phyloP scores from a whole-genome alignment of 2,888 invertebrate genomes.

The Xestia rhomboidea region DNA sequence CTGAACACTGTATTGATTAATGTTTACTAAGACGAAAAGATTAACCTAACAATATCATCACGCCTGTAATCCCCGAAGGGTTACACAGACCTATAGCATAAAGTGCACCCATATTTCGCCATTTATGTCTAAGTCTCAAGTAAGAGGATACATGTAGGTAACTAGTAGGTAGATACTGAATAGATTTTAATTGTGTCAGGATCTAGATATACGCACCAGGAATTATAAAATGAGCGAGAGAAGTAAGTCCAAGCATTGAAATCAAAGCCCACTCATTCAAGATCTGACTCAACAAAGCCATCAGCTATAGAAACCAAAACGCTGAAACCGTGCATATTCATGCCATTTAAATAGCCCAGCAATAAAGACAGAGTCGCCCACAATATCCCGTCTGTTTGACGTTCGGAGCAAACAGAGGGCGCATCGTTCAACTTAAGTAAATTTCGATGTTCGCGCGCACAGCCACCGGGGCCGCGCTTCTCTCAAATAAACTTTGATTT shows the following conservation, averaged over 20 bases:
- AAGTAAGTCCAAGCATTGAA: slow-evolving; percentile 8
- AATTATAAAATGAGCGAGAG: not conserved
- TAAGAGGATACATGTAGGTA: not conserved
- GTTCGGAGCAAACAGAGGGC: slow-evolving; percentile 87
- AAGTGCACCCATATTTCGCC: not conserved
- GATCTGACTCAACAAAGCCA: slow-evolving; percentile 51
- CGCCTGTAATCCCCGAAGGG: not conserved
- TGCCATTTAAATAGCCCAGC: slow-evolving; percentile 80
- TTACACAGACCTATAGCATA: not conserved
- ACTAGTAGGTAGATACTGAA: not conserved
- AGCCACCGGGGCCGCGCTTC: slow-evolving; percentile 74
- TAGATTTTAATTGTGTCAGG: not conserved
- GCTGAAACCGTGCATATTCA: slow-evolving; percentile 83
- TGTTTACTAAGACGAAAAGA: not conserved
- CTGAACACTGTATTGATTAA: not conserved
- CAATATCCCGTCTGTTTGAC: slow-evolving; percentile 83
- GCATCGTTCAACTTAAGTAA: slow-evolving; percentile 90
- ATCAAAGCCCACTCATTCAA: slow-evolving; percentile 11
- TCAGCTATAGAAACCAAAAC: slow-evolving; percentile 72
- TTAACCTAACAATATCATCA: not conserved
- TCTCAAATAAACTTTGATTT: slow-evolving; percentile 77
- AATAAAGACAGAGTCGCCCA: slow-evolving; percentile 79
- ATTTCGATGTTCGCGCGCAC: slow-evolving; percentile 88
- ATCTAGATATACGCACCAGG: no score
- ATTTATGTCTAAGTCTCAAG: not conserved